These are phyloP conservation scores for Catostylus mosaicus DNA, from an alignment of 30 jellyfish, hydroid and myxozoan species.

Conservation along the genomic window DNA sequence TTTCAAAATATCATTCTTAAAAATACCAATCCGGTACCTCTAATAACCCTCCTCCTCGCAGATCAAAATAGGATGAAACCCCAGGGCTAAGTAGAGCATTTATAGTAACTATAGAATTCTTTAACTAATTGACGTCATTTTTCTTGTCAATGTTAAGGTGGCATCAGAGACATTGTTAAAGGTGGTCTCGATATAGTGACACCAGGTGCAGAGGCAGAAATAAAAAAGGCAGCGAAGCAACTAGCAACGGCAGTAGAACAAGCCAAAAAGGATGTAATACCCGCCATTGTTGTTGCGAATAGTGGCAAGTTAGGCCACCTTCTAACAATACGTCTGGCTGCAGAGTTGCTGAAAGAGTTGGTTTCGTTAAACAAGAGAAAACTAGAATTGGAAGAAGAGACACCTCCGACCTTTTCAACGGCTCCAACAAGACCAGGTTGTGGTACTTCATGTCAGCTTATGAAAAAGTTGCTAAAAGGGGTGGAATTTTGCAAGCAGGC, in stretches of 20 bases:
- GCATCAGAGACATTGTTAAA: not conserved
- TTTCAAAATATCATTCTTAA: too few relatives aligned
- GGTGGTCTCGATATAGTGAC: not conserved
- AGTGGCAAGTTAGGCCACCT: not conserved
- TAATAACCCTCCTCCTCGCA: too few relatives aligned
- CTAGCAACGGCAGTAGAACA: not conserved
- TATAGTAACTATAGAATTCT: too few relatives aligned
- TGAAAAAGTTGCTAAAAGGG: not conserved
- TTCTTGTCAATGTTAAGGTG: too few relatives aligned
- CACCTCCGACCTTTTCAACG: not conserved
- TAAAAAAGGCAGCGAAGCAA: not conserved
- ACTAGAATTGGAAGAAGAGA: not conserved
- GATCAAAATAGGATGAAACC: too few relatives aligned
- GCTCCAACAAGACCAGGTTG: not conserved
- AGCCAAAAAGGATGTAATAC: not conserved
- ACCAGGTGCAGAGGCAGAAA: not conserved
- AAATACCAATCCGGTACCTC: too few relatives aligned
- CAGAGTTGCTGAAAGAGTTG: not conserved
- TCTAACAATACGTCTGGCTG: not conserved
- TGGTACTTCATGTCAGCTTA: constrained; percentile 17
- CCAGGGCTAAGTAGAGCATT: too few relatives aligned
- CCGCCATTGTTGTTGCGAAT: not conserved
- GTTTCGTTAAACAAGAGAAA: not conserved
- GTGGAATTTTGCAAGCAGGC: constrained; percentile 30
- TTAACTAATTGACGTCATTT: too few relatives aligned